Evolutionary conservation across 2,888 invertebrate species (phyloP).

Genomic region (Dryocosmus kuriphilus): DNA sequence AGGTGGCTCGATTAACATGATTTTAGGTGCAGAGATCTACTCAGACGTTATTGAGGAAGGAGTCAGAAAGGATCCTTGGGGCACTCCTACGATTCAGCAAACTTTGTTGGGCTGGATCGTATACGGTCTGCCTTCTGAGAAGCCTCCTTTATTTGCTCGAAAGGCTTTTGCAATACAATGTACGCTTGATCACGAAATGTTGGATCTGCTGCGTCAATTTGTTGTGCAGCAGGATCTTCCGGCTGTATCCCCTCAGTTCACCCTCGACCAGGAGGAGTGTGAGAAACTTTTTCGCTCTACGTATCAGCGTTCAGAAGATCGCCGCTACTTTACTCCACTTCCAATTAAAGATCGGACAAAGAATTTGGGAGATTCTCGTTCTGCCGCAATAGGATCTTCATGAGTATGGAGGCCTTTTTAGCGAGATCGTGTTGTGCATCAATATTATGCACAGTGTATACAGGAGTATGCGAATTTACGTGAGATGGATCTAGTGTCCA

Average conservation of each 20-base stretch:
- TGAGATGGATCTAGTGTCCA: neutral
- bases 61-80: neutral
- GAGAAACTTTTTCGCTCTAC: neutral
- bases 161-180: neutral
- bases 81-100: neutral
- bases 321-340: neutral
- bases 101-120: neutral
- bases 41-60: neutral
- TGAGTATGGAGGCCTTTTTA: neutral
- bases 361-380: no score
- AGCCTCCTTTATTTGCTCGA: neutral
- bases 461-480: neutral
- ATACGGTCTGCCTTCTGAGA: neutral
- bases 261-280: neutral
- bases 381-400: no score
- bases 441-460: neutral
- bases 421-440: neutral
- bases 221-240: neutral
- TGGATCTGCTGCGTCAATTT: neutral
- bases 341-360: neutral
- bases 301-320: neutral
- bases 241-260: neutral
- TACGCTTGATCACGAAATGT: neutral
- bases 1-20: neutral
- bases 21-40: neutral